Percentiles rank a stretch among this genome's conserved stretches.
Evolutionary conservation across 1,140 invertebrate genomes (phyloP).

Genomic region (Sarcophaga bullata): DNA sequence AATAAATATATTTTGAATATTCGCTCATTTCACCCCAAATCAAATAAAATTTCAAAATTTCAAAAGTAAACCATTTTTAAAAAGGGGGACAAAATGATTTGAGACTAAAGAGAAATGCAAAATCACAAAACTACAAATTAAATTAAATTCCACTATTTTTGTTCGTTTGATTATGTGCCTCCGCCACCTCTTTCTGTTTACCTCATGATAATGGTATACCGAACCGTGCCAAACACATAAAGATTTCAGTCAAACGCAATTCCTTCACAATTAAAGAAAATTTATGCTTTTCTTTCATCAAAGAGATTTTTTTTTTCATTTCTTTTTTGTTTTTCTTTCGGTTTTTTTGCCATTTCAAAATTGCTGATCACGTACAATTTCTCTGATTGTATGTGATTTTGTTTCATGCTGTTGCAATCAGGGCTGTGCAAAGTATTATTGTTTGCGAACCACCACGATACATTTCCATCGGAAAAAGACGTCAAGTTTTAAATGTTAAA

Average conservation of each 20-base stretch:
- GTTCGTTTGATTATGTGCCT: neutral
- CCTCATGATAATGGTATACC: neutral
- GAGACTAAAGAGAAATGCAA: neutral
- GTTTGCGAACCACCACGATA: too few species aligned
- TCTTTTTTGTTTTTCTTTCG: too few species aligned
- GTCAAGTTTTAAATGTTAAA: too few species aligned
- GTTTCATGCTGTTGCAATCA: neutral
- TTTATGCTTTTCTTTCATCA: slow-evolving; percentile 21
- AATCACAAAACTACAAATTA: slow-evolving; percentile 14
- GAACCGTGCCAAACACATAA: neutral
- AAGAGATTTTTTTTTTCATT: neutral
- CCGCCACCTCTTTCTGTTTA: neutral
- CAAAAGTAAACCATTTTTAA: too few species aligned
- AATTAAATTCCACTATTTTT: slow-evolving; percentile 3
- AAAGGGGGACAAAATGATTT: too few species aligned
- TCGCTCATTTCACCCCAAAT: too few species aligned
- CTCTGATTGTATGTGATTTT: slow-evolving; percentile 21
- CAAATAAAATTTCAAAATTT: too few species aligned
- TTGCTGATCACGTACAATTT: slow-evolving; percentile 33
- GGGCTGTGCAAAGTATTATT: too few species aligned
- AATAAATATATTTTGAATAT: too few species aligned
- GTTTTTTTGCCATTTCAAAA: neutral
- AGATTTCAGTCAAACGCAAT: neutral
- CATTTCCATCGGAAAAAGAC: too few species aligned
- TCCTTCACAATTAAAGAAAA: slow-evolving; percentile 32